These are phyloP conservation scores for Mesochorus sp. DNA, from an alignment of 2,888 invertebrate species.

Conservation along the genomic window DNA sequence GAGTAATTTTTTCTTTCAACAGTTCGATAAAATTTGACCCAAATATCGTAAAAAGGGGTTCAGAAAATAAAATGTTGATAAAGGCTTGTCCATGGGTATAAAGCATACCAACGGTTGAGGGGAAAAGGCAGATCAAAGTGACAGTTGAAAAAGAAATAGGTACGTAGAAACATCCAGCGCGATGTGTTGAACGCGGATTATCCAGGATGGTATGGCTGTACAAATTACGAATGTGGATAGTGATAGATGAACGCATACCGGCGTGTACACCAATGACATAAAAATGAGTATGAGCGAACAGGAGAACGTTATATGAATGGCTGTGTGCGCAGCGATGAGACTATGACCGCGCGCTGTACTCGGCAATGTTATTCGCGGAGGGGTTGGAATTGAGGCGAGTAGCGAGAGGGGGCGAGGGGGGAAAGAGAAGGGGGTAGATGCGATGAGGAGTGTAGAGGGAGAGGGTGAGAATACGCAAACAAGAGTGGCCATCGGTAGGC, in stretches of 20 bases:
- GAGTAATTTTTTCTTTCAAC: too few species aligned
- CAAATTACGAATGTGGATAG: background rate
- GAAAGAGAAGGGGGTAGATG: too few species aligned
- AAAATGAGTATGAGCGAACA: slow-evolving; percentile 15
- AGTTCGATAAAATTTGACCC: too few species aligned
- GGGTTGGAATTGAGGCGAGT: background rate
- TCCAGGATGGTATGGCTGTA: background rate
- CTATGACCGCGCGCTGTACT: slow-evolving; percentile 4
- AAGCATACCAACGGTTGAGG: background rate
- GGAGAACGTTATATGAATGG: slow-evolving; percentile 10
- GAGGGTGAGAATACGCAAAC: slow-evolving; percentile 65
- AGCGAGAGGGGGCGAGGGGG: too few species aligned
- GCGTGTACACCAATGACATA: slow-evolving; percentile 2
- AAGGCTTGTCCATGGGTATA: too few species aligned
- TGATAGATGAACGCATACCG: background rate
- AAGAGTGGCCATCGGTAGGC: slow-evolving; percentile 63
- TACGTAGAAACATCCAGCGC: background rate
- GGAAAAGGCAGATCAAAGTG: background rate
- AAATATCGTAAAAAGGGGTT: too few species aligned
- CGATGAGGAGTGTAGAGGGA: background rate
- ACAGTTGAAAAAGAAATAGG: background rate
- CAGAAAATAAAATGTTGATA: too few species aligned
- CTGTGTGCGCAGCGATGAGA: slow-evolving; percentile 34
- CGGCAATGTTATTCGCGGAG: slow-evolving; percentile 17
- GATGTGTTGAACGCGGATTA: background rate